Percentiles rank a stretch among this genome's conserved stretches.
Conservation (phyloP, 2,888 invertebrate genomes). For the Nesidiocoris tenuis region DNA sequence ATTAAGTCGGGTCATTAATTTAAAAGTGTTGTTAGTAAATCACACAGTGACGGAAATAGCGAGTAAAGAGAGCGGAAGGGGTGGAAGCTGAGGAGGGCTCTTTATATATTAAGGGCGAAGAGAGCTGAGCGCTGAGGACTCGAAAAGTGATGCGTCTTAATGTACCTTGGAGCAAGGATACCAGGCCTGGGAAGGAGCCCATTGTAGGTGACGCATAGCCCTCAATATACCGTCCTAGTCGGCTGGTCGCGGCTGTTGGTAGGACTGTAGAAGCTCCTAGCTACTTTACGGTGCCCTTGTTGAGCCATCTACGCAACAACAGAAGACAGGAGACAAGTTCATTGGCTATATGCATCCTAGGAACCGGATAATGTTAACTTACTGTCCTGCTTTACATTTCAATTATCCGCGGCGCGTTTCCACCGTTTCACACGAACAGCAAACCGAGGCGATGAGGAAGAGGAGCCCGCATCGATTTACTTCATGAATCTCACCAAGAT, state of each 20-base stretch:
- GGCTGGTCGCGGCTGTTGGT: neutral
- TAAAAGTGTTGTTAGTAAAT: constrained; percentile 30
- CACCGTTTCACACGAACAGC: too few species aligned
- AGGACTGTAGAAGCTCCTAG: neutral
- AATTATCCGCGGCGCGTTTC: constrained; percentile 5
- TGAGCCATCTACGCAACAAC: neutral
- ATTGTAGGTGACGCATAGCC: neutral
- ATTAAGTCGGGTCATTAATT: constrained; percentile 27
- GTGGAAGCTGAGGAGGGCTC: neutral
- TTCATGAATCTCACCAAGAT: too few species aligned
- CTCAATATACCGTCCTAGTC: neutral
- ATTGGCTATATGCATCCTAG: neutral
- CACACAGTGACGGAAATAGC: constrained; percentile 17
- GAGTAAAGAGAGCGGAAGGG: neutral
- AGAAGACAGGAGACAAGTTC: neutral
- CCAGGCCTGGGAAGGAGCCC: neutral
- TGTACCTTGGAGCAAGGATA: neutral
- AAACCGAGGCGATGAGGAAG: too few species aligned
- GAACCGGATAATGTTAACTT: constrained; percentile 11
- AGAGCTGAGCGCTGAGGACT: constrained; percentile 17
- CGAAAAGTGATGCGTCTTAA: constrained; percentile 32
- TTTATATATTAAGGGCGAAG: constrained; percentile 32
- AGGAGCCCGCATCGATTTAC: too few species aligned
- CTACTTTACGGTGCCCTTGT: neutral
- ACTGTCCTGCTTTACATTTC: constrained; percentile 39